Percentiles rank a stretch among this genome's conserved stretches.
phyloP scores from a whole-genome alignment of 1,140 invertebrate species.

The Oncopeltus fasciatus region DNA sequence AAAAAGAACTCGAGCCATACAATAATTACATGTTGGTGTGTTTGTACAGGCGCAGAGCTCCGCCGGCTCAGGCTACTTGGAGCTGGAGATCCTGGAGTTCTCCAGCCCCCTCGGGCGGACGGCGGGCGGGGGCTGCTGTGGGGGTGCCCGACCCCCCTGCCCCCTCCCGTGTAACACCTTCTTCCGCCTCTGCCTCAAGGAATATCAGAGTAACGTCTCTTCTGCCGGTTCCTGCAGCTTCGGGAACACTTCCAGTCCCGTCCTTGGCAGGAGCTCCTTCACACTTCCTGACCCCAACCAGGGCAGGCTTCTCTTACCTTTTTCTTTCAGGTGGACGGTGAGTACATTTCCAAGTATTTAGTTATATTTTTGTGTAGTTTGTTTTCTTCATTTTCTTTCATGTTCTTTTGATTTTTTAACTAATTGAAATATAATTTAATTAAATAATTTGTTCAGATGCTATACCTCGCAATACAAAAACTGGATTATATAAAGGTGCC shows the following conservation, averaged over 20 bases:
- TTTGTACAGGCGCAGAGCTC: not conserved
- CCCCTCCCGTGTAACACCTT: constrained; percentile 38
- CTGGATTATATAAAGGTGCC: too few relatives aligned
- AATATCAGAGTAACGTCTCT: constrained; percentile 74
- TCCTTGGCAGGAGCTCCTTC: constrained; percentile 75
- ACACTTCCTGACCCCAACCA: constrained; percentile 61
- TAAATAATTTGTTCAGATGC: too few relatives aligned
- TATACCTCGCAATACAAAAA: too few relatives aligned
- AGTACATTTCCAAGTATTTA: too few relatives aligned
- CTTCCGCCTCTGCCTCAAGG: constrained; percentile 78
- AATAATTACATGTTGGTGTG: not conserved
- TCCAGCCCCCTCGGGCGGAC: constrained; percentile 71
- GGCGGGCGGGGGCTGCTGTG: constrained; percentile 67
- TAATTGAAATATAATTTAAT: too few relatives aligned
- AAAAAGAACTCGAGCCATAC: too few relatives aligned
- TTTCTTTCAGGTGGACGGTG: constrained; percentile 83
- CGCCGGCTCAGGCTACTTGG: constrained; percentile 65
- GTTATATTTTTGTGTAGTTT: too few relatives aligned
- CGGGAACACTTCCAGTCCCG: constrained; percentile 69
- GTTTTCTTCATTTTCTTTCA: too few relatives aligned
- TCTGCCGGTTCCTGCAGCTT: constrained; percentile 74
- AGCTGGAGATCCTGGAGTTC: constrained; percentile 79
- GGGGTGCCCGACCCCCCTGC: constrained; percentile 29
- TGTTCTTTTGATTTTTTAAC: too few relatives aligned
- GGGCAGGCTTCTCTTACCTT: constrained; percentile 53